A percentile compares a stretch with the other conserved stretches of the same genome.
These are phyloP conservation scores for Leucophora obtusa DNA, from an alignment of 2,888 invertebrate genomes.

Conservation along the genomic window DNA sequence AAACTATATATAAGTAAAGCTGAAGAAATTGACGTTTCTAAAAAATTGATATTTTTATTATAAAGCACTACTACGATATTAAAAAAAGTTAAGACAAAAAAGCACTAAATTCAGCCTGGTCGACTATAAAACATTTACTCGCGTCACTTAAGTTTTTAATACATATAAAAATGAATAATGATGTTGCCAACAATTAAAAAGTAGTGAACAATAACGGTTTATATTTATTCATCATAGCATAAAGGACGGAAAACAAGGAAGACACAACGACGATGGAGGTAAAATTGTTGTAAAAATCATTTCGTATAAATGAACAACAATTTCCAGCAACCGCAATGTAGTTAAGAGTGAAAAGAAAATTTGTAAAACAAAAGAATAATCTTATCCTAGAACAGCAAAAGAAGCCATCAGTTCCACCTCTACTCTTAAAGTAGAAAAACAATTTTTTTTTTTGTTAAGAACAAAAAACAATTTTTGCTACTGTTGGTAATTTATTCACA, in stretches of 20 bases:
- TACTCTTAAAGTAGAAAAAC: background rate
- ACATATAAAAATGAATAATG: slow-evolving; percentile 50
- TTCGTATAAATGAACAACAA: slow-evolving; percentile 49
- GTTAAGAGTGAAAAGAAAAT: slow-evolving; percentile 9
- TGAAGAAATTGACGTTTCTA: background rate
- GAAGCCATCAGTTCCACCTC: background rate
- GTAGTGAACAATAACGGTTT: slow-evolving; percentile 44
- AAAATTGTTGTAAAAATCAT: slow-evolving; percentile 22
- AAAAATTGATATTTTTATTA: background rate
- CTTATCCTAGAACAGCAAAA: background rate
- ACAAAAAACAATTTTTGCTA: background rate
- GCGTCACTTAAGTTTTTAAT: background rate
- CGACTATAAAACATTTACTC: background rate
- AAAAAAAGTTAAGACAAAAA: background rate
- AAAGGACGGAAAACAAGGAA: slow-evolving; percentile 20
- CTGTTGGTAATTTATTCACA: slow-evolving; percentile 23
- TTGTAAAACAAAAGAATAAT: slow-evolving; percentile 6
- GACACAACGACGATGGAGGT: background rate
- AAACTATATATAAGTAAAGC: background rate
- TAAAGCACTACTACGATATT: background rate
- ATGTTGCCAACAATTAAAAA: slow-evolving; percentile 57
- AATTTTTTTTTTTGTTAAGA: background rate
- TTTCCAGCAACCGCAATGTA: slow-evolving; percentile 26
- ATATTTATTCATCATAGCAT: slow-evolving; percentile 38
- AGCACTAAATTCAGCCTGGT: background rate